These are phyloP conservation scores for Oenanthe melanoleuca DNA, from an alignment of 2,113 vertebrate species.

Conservation along the genomic window DNA sequence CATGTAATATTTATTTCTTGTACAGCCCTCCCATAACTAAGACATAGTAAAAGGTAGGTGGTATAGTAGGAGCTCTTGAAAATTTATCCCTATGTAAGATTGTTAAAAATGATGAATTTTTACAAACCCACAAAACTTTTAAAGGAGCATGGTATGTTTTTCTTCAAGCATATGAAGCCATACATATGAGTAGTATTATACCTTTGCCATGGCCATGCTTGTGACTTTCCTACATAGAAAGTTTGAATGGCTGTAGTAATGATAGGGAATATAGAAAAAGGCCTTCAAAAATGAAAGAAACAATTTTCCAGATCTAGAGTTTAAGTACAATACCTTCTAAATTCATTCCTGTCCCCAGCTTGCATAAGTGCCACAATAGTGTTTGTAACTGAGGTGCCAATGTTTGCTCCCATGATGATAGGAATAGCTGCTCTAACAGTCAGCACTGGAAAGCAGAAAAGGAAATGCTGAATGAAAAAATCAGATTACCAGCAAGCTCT, in stretches of 20 bases:
- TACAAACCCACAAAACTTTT: background rate
- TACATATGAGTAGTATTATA: background rate
- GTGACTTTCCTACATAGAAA: background rate
- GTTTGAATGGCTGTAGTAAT: background rate
- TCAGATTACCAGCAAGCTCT: background rate
- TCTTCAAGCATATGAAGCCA: background rate
- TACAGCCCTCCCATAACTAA: background rate
- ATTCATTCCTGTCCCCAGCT: conserved; percentile 90
- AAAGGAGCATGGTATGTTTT: background rate
- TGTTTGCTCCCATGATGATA: conserved; percentile 97
- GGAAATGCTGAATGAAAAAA: background rate
- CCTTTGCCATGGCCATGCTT: background rate
- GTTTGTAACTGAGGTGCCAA: conserved; percentile 96
- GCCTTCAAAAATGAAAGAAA: background rate
- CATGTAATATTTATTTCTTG: background rate
- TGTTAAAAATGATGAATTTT: background rate
- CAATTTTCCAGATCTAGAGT: background rate
- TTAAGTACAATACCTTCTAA: conserved; percentile 84
- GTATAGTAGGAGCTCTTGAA: background rate
- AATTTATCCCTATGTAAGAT: background rate
- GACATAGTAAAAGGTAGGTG: background rate
- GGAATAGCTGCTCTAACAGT: conserved; percentile 86
- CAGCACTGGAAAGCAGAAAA: conserved; percentile 79
- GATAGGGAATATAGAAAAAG: background rate
- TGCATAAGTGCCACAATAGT: conserved; percentile 96